These are phyloP conservation scores for Nyctalus aviator DNA, from an alignment of 2,797 vertebrate genomes.

Conservation along the genomic window DNA sequence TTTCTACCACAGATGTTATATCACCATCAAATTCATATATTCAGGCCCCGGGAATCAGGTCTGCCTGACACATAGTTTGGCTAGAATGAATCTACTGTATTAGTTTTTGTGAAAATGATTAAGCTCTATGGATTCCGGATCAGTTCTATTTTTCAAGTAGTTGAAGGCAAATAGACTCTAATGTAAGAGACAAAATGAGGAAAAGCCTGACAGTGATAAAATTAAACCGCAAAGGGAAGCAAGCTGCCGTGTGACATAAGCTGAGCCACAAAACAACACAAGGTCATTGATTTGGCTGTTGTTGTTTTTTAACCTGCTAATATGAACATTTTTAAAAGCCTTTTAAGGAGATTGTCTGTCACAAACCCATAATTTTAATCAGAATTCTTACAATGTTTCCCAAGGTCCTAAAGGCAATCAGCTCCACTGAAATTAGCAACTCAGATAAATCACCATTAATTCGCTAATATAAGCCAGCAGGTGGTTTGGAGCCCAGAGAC, in stretches of 20 bases:
- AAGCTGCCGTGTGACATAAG: slow-evolving; percentile 63
- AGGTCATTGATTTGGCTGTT: slow-evolving; percentile 87
- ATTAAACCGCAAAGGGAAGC: slow-evolving; percentile 76
- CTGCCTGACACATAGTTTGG: slow-evolving; percentile 82
- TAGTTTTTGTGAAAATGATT: slow-evolving; percentile 87
- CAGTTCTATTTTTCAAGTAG: slow-evolving; percentile 84
- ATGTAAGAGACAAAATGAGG: slow-evolving; percentile 73
- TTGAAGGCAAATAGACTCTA: slow-evolving; percentile 82
- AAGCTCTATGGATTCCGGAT: slow-evolving; percentile 81
- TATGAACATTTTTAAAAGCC: slow-evolving; percentile 86
- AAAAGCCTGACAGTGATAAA: slow-evolving; percentile 73
- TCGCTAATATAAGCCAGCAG: slow-evolving; percentile 99
- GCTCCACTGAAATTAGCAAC: slow-evolving; percentile 95
- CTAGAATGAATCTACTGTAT: slow-evolving; percentile 86
- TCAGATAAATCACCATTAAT: slow-evolving; percentile 99
- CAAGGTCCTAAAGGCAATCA: slow-evolving; percentile 95
- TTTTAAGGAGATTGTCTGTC: slow-evolving; percentile 94
- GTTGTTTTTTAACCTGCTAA: slow-evolving; percentile 83
- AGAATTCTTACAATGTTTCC: slow-evolving; percentile 93
- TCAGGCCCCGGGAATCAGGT: slow-evolving; percentile 82
- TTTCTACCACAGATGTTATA: slow-evolving; percentile 78
- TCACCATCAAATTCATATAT: slow-evolving; percentile 84
- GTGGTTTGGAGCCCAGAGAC: slow-evolving; percentile 96
- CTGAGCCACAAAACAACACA: slow-evolving; percentile 80
- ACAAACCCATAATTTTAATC: slow-evolving; percentile 95